Evolutionary conservation across 2,113 vertebrate genomes (phyloP), one percentile per base, ranked within the genome.

Genomic region (Catharus bicknelli): DNA sequence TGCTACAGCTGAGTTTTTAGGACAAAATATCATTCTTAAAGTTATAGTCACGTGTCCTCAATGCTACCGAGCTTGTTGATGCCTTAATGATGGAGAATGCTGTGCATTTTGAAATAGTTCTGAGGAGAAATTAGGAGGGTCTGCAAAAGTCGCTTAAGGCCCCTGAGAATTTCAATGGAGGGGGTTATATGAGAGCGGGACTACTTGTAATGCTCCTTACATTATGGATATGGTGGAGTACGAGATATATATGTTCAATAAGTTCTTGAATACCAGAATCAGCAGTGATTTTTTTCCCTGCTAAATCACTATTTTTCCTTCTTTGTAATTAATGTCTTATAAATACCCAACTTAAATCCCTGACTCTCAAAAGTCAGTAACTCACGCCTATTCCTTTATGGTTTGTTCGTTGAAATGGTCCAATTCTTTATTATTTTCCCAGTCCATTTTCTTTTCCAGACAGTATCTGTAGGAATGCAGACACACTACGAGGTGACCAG

Each of bases 391-490:
- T 25, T 78, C 3, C 3, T 72, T 68, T 30, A 29, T 29, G 9
- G 15, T 43, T 73, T 54, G 45, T 82, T 82, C 27, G 16, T 78
- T 94, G 50, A 93, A 75, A 63, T 61, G 22, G 9, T 12, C 34
- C 36, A 69, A 73, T 87, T 94, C 72, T 66, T 73, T 62, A 19
- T 91, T 80, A 87, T 58, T 85, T 90, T 82, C 77, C 30, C n/a
- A 30, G 40, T 91, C 30, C 7, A 11, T 88, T 94, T 94, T 95
- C 40, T 83, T 85, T 96, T 88, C 43, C 79, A 96, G 95, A 94
- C 38, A 36, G 10, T 94, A 27, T n/a, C 93, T 58, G 93, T 83
- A 42, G 95, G 95, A 66, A 50, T 38, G 34, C 75, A 95, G 63
- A 91, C 91, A 40, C 59, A 83, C 38, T 88, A 69, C 16, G 70